Conservation (phyloP, 2,888 invertebrate genomes). For the Noctua janthe region DNA sequence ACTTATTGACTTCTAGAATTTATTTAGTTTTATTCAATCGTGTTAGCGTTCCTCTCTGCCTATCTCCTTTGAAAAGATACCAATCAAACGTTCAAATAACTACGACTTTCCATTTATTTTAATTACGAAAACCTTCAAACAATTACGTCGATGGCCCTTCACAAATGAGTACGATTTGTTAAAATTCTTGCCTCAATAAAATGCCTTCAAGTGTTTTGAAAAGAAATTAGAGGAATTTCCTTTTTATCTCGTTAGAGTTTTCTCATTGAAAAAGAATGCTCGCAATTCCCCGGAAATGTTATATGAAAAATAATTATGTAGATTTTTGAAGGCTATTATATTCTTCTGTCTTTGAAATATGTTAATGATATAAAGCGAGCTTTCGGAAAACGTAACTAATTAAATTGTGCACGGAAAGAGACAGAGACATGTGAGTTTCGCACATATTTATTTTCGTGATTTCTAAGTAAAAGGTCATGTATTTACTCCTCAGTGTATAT, state of each 20-base stretch:
- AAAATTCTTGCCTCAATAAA: constrained; percentile 47
- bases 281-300: constrained; percentile 20
- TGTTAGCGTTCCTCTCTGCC: background rate
- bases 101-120: constrained; percentile 27
- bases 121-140: constrained; percentile 43
- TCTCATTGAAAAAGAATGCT: constrained; percentile 28
- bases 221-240: constrained; percentile 47
- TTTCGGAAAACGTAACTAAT: background rate
- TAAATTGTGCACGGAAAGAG: background rate
- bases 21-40: no score
- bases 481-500: background rate
- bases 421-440: background rate
- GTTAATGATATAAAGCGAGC: background rate
- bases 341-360: constrained; percentile 3
- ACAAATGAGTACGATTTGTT: constrained; percentile 25
- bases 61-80: background rate
- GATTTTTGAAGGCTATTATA: background rate
- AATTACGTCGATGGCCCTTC: constrained; percentile 29
- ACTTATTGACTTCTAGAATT: background rate
- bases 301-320: constrained; percentile 22
- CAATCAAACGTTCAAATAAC: constrained; percentile 27
- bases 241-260: constrained; percentile 45
- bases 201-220: constrained; percentile 48
- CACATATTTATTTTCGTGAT: background rate
- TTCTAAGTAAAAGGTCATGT: background rate